Evolutionary conservation across 2,113 vertebrate genomes (phyloP), one percentile per base, ranked within the genome.

Genomic region (Nematolebias whitei): DNA sequence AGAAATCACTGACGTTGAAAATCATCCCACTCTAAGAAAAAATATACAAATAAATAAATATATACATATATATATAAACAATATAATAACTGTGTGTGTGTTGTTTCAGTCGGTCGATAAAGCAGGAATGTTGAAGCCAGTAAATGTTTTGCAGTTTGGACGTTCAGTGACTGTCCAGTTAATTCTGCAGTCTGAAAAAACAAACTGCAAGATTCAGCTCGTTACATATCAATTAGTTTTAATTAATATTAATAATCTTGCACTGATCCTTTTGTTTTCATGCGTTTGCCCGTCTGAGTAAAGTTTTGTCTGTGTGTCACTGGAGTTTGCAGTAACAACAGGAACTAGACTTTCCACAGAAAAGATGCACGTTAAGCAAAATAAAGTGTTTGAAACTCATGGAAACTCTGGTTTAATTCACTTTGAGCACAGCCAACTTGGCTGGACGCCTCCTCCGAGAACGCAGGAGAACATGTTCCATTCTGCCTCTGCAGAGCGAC

Each of bases 351-450:
- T 85, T 83, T 81, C 78, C 63, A 75, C 62, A 69, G 79, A 59
- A 87, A 79, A 89, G 88, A 71, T 81, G 80, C 79, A 86, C 80
- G 73, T 29, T 22, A 71, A 87, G 82, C 89, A 79, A 76, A 87
- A 80, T 79, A 68, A 70, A 72, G 68, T 67, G 74, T 85, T 85
- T 58, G 29, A 51, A 70, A 72, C 71, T 71, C 47, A 53, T 89
- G 90, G 88, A 92, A 92, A 93, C 90, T 85, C 79, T 86, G 88
- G 76, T 86, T 88, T 90, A 81, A 89, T 85, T 74, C 78, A 79
- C 74, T 74, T 77, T 69, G 43, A 45, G 72, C 23, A 10, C 29
- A 26, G 85, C 89, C 89, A 91, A 90, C 73, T 85, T 91, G 90
- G 92, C 90, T 85, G 62, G 39, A 51, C 39, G 26, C 51, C 60